Base-by-base conservation (phyloP, 2,797 vertebrate genomes). In the Crossoptilon crossoptilon region DNA sequence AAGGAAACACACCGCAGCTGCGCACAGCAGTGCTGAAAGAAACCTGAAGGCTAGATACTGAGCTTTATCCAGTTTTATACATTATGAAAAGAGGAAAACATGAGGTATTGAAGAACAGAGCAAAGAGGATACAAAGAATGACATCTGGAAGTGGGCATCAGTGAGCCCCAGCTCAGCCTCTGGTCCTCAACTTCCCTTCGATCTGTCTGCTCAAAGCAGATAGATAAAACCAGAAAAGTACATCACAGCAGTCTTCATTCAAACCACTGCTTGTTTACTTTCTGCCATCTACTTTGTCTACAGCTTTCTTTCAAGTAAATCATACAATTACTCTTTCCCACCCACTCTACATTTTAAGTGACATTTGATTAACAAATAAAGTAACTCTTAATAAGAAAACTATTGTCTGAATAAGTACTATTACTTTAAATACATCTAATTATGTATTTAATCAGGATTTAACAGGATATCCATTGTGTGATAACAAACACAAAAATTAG, bases 351-450 rank as follows among this genome's bases (percentile, higher is more conserved):
- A 71, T 90, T 92, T 93, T 92, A 88, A 94, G 87, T 79, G 95
- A 90, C 87, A 66, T 92, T 90, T 90, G 93, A 95, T 91, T 95
- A 94, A 92, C 74, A 94, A 92, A 91, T 88, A 95, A 93, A 91
- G 64, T 87, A 91, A 82, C 26, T 26, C 58, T 91, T 96, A 96
- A 93, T 92, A 96, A 94, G 83, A 96, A 94, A 95, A 88, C 89
- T 91, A 92, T 93, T 96, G 92, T 95, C 89, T 94, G 94, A 93
- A 96, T 95, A 96, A 94, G 53, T 41, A 59, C 76, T 87, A 96
- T 94, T 87, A 92, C 91, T 95, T 93, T 95, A 91, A 95, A 88
- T 94, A 95, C 56, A 95, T 85, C 85, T 88, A 88, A 94, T 96
- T 95, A 93, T 80, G 60, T 71, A 82, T 96, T 95, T 94, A 94